Evolutionary conservation across 1,140 invertebrate species (phyloP).

Genomic region (Linepithema humile): DNA sequence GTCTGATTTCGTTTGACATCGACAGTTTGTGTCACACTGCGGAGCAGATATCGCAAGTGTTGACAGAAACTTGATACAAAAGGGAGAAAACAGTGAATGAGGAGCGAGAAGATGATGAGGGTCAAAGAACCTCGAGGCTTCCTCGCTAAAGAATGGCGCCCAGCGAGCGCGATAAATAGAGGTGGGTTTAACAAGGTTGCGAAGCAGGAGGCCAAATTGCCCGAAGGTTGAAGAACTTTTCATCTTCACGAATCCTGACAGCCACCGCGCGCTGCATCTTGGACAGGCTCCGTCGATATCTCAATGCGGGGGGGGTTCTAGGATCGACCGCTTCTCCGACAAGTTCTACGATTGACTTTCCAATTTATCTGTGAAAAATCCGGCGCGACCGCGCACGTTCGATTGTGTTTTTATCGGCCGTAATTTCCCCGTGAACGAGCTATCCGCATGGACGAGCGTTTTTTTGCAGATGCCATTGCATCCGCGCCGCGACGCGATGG

Average conservation of each 20-base stretch:
- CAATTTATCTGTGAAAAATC: constrained; percentile 48
- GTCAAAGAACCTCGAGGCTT: constrained; percentile 63
- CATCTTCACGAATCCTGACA: constrained; percentile 36
- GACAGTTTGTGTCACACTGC: neutral
- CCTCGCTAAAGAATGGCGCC: constrained; percentile 69
- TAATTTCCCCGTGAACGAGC: constrained; percentile 40
- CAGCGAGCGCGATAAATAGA: constrained; percentile 72
- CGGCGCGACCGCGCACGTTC: constrained; percentile 2
- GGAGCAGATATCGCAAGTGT: too few relatives aligned
- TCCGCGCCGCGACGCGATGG: constrained; percentile 1
- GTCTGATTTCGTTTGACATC: neutral
- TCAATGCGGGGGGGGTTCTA: neutral
- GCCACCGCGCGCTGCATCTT: neutral
- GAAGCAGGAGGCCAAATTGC: constrained; percentile 43
- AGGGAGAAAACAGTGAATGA: constrained; percentile 8
- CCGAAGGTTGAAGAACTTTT: constrained; percentile 41
- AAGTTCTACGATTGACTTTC: constrained; percentile 3
- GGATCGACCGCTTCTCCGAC: neutral
- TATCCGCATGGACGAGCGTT: constrained; percentile 43
- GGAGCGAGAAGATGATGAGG: constrained; percentile 25
- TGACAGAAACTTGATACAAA: neutral
- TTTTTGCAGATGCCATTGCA: constrained; percentile 36
- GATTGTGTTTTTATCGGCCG: constrained; percentile 3
- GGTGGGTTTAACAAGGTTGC: constrained; percentile 64
- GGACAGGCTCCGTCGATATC: neutral